These are phyloP conservation scores for Xenopus petersii DNA, from an alignment of 2,797 vertebrate genomes.

Conservation along the genomic window DNA sequence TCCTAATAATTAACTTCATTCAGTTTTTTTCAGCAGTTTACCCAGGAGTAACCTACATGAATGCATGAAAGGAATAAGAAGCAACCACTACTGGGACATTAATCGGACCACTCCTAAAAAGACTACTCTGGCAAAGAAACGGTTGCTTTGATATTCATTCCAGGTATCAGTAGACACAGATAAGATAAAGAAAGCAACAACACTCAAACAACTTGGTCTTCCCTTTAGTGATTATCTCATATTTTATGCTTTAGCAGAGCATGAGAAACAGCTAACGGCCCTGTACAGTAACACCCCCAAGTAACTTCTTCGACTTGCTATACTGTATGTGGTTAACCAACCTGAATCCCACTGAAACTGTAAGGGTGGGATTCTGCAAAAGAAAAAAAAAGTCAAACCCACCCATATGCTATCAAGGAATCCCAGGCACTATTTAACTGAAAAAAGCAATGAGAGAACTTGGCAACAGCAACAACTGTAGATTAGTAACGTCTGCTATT, in stretches of 20 bases:
- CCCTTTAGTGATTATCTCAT: background rate
- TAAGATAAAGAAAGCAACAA: background rate
- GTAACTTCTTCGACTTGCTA: constrained; percentile 47
- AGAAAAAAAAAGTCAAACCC: constrained; percentile 59
- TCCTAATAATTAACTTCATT: no score
- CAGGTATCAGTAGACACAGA: constrained; percentile 2
- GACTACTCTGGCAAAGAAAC: no score
- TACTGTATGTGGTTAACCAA: constrained; percentile 67
- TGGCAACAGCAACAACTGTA: no score
- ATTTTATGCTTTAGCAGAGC: constrained; percentile 8
- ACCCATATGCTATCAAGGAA: constrained; percentile 25
- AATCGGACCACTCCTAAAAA: no score
- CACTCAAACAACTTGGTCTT: constrained; percentile 5
- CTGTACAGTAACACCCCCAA: background rate
- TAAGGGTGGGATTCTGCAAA: constrained; percentile 64
- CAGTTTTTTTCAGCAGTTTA: no score
- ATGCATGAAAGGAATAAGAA: no score
- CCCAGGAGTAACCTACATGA: no score
- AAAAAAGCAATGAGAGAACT: no score
- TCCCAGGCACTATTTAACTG: no score
- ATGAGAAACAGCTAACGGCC: constrained; percentile 19
- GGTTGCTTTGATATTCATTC: no score
- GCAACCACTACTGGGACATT: no score
- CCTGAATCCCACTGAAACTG: constrained; percentile 61
- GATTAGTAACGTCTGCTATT: no score